Evolutionary conservation across 2,888 invertebrate species (phyloP).

Genomic region (Rhimphoctona megacephalus): DNA sequence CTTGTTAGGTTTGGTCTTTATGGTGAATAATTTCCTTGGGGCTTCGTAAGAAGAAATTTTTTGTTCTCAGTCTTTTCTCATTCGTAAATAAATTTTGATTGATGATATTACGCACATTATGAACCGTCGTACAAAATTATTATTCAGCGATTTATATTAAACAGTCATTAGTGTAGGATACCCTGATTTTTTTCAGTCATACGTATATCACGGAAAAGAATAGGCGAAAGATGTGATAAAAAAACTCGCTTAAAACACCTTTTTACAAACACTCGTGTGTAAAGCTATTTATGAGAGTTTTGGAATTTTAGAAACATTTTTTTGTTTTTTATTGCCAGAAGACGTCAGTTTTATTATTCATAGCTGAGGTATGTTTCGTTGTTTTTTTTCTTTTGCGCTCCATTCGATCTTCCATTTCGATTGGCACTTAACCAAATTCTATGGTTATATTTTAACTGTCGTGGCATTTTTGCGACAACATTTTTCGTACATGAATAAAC

Average conservation of each 20-base stretch:
- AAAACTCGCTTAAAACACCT: background rate
- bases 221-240: background rate
- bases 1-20: background rate
- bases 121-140: background rate
- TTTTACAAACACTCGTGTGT: background rate
- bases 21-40: background rate
- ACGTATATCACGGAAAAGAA: background rate
- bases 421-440: constrained; percentile 63
- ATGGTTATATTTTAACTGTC: constrained; percentile 55
- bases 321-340: background rate
- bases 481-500: constrained; percentile 23
- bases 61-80: background rate
- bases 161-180: background rate
- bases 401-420: constrained; percentile 35
- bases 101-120: background rate
- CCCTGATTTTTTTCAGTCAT: background rate
- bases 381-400: constrained; percentile 16
- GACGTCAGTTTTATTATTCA: background rate
- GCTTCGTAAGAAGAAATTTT: background rate
- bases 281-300: background rate
- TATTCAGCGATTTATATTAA: background rate
- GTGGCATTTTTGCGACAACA: constrained; percentile 32
- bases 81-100: background rate
- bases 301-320: background rate
- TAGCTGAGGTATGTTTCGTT: constrained; percentile 1